Evolutionary conservation across 2,888 invertebrate species (phyloP).

Genomic region (Spilarctia lutea): DNA sequence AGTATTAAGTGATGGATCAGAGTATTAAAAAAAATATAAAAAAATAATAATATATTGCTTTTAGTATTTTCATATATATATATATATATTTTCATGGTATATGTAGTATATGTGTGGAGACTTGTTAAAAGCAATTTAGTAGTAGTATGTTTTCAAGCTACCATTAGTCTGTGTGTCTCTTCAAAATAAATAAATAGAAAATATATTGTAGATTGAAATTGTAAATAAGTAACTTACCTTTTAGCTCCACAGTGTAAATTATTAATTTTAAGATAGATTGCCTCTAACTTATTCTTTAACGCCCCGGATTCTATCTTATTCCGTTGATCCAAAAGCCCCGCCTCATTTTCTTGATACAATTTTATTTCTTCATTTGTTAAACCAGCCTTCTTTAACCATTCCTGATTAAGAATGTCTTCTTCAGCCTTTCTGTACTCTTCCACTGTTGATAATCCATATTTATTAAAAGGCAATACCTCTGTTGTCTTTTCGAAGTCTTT

Average conservation of each 20-base stretch:
- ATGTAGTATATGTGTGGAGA: too few relatives aligned
- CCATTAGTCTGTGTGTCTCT: too few relatives aligned
- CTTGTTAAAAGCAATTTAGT: too few relatives aligned
- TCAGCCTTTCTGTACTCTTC: slow-evolving; percentile 76
- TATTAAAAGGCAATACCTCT: slow-evolving; percentile 75
- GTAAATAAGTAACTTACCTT: slow-evolving; percentile 53
- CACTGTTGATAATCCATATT: slow-evolving; percentile 77
- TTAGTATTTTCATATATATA: too few relatives aligned
- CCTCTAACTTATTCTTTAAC: slow-evolving; percentile 67
- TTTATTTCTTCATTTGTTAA: slow-evolving; percentile 81
- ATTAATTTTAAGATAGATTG: slow-evolving; percentile 70
- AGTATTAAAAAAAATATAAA: too few relatives aligned
- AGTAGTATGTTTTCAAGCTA: too few relatives aligned
- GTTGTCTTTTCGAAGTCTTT: slow-evolving; percentile 77
- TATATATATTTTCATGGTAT: too few relatives aligned
- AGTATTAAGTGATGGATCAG: too few relatives aligned
- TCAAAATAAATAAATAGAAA: too few relatives aligned
- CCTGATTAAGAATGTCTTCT: slow-evolving; percentile 71
- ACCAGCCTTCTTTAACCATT: slow-evolving; percentile 80
- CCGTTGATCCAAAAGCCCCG: slow-evolving; percentile 65
- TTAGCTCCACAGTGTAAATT: slow-evolving; percentile 55
- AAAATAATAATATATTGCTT: too few relatives aligned
- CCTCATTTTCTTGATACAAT: slow-evolving; percentile 80
- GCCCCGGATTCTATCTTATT: slow-evolving; percentile 69
- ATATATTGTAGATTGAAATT: background rate